Conservation (phyloP, 2,888 invertebrate species). For the Cartodere bifasciata region DNA sequence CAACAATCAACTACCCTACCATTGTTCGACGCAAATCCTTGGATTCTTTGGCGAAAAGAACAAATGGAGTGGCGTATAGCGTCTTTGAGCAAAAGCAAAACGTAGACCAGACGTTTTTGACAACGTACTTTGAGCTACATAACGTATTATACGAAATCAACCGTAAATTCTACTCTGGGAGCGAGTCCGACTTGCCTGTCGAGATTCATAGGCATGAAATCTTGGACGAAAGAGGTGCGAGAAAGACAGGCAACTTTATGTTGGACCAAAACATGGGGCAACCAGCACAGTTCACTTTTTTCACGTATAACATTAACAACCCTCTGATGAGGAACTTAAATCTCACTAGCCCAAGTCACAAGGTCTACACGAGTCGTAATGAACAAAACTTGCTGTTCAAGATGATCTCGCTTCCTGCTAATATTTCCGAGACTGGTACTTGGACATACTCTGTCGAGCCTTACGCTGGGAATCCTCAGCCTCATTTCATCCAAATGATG, state of each 20-base stretch:
- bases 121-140: constrained; percentile 41
- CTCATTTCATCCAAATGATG: constrained; percentile 47
- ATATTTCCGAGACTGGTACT: constrained; percentile 43
- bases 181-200: constrained; percentile 34
- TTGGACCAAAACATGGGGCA: constrained; percentile 40
- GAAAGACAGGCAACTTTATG: constrained; percentile 41
- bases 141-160: constrained; percentile 38
- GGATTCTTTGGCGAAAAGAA: constrained; percentile 36
- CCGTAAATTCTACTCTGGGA: constrained; percentile 36
- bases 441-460: constrained; percentile 48
- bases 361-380: constrained; percentile 34
- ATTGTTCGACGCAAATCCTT: constrained; percentile 34
- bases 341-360: constrained; percentile 39
- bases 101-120: constrained; percentile 37
- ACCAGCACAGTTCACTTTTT: constrained; percentile 40
- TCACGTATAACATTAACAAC: constrained; percentile 39
- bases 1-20: constrained; percentile 43
- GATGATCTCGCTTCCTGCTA: constrained; percentile 38
- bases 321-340: constrained; percentile 39
- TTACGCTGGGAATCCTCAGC: constrained; percentile 43
- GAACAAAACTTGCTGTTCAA: constrained; percentile 39
- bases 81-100: constrained; percentile 41
- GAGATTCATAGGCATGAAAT: constrained; percentile 41
- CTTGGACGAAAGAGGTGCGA: constrained; percentile 36
- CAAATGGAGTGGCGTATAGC: constrained; percentile 37